phyloP scores from a whole-genome alignment of 2,113 vertebrate species.

The Tetraodon nigroviridis region DNA sequence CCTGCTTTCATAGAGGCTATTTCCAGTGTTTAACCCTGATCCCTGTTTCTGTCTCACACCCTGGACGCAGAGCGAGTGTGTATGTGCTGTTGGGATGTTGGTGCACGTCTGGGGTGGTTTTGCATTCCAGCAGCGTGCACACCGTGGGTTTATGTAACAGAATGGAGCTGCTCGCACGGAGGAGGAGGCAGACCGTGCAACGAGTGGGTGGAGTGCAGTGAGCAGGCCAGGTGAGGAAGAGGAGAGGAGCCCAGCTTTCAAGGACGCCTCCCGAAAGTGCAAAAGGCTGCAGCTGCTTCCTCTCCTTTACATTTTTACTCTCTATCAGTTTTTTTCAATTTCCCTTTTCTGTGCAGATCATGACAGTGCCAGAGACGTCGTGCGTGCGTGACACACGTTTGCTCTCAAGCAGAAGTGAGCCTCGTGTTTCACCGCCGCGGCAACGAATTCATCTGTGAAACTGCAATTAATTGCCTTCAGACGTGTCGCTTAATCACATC shows the following conservation, averaged over 20 bases:
- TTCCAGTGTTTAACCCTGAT: conserved; percentile 11
- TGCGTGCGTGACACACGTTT: conserved; percentile 4
- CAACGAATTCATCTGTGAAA: conserved; percentile 61
- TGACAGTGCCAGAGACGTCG: too few relatives aligned
- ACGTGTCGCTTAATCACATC: conserved; percentile 52
- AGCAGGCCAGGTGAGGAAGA: too few relatives aligned
- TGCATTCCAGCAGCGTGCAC: conserved; percentile 31
- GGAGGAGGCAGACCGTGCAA: too few relatives aligned
- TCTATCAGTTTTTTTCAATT: too few relatives aligned
- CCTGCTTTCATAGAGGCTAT: conserved; percentile 20
- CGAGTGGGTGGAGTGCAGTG: too few relatives aligned
- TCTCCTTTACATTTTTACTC: too few relatives aligned
- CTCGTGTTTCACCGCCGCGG: conserved; percentile 33
- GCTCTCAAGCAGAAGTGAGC: conserved; percentile 28
- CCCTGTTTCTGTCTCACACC: not conserved
- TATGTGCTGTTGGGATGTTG: not conserved
- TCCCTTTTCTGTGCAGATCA: too few relatives aligned
- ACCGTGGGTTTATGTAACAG: conserved; percentile 59
- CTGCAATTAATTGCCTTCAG: conserved; percentile 53
- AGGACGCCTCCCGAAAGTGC: too few relatives aligned
- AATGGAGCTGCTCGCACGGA: too few relatives aligned
- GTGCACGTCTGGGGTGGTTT: conserved; percentile 17
- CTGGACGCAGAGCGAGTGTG: not conserved
- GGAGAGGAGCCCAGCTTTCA: too few relatives aligned
- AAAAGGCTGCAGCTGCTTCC: too few relatives aligned